A percentile compares a stretch with the other conserved stretches of the same genome.
Evolutionary conservation across 1,140 invertebrate genomes (phyloP).

Genomic region (Metopolophium dirhodum): DNA sequence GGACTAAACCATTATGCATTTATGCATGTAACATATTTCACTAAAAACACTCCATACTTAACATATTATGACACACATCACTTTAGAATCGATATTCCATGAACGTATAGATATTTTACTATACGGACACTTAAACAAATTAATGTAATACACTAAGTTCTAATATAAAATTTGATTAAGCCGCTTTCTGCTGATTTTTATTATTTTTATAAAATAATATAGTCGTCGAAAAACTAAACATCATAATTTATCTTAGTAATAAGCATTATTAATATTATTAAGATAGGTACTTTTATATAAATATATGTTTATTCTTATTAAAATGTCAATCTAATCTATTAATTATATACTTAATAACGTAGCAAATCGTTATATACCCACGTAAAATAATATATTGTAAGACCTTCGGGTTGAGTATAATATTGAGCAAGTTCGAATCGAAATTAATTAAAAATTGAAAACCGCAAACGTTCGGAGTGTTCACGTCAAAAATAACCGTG

Average conservation of each 20-base stretch:
- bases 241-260: neutral
- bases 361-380: neutral
- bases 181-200: neutral
- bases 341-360: neutral
- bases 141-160: no score
- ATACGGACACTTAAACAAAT: no score
- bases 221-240: neutral
- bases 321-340: neutral
- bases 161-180: no score
- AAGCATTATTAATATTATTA: neutral
- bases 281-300: neutral
- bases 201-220: neutral
- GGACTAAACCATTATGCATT: no score
- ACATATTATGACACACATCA: no score
- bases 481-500: neutral
- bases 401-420: neutral
- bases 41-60: no score
- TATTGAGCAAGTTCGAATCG: neutral
- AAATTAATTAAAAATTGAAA: constrained; percentile 3
- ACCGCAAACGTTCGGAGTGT: neutral
- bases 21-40: no score
- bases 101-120: no score
- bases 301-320: neutral
- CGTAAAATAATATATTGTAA: neutral
- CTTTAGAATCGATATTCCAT: no score